These are phyloP conservation scores for Sarcophaga carnaria DNA, from an alignment of 2,888 invertebrate species.

Conservation along the genomic window DNA sequence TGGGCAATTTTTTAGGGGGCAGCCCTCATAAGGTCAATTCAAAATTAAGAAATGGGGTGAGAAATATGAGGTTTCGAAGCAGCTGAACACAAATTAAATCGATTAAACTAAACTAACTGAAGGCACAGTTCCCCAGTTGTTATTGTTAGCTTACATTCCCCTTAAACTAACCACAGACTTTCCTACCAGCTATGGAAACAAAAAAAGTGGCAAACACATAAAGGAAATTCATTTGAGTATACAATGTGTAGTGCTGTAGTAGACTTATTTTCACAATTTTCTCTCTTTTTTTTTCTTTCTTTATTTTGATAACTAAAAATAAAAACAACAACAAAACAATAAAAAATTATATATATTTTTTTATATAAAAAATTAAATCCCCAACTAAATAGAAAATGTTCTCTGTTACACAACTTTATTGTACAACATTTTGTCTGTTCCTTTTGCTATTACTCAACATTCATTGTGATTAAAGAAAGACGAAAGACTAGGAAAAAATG, in stretches of 20 bases:
- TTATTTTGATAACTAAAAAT: slow-evolving; percentile 28
- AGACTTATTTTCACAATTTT: slow-evolving; percentile 53
- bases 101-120: too few species aligned
- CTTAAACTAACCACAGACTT: slow-evolving; percentile 3
- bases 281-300: neutral
- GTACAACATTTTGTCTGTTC: slow-evolving; percentile 19
- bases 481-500: slow-evolving; percentile 37
- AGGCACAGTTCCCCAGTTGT: neutral
- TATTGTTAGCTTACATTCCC: slow-evolving; percentile 21
- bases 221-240: slow-evolving; percentile 54
- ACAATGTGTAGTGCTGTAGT: neutral
- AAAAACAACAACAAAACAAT: neutral
- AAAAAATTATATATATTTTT: neutral
- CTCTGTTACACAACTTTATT: neutral
- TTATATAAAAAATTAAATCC: neutral
- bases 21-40: too few species aligned
- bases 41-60: too few species aligned
- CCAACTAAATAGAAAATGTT: neutral
- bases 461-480: slow-evolving; percentile 35
- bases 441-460: slow-evolving; percentile 6
- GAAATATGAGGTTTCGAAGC: too few species aligned
- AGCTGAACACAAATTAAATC: too few species aligned
- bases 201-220: slow-evolving; percentile 2
- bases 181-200: slow-evolving; percentile 24
- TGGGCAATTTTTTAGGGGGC: too few species aligned